Percentiles rank a stretch among this genome's conserved stretches.
Evolutionary conservation across 2,888 invertebrate species (phyloP).

Genomic region (Tipula confusa): DNA sequence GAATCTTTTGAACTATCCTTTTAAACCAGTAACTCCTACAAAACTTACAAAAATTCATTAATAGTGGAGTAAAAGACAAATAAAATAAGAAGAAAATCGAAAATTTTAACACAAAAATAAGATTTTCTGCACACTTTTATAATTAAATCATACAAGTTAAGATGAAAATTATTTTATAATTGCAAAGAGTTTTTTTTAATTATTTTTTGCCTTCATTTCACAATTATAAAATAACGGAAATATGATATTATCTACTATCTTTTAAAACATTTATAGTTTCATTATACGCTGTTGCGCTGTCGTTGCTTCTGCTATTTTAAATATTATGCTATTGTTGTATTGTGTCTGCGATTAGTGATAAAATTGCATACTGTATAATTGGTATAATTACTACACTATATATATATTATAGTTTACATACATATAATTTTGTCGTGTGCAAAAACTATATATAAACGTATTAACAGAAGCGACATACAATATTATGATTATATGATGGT

Average conservation of each 20-base stretch:
- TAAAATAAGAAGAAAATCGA: no score
- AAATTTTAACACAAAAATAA: no score
- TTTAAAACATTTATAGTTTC: not conserved
- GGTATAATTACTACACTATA: conserved; percentile 5
- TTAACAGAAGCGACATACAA: not conserved
- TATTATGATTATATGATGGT: not conserved
- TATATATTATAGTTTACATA: not conserved
- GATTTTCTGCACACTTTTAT: no score
- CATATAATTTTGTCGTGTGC: not conserved
- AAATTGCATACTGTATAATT: not conserved
- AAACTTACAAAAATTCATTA: no score
- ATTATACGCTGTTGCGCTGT: not conserved
- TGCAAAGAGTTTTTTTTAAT: not conserved
- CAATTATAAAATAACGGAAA: not conserved
- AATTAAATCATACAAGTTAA: not conserved
- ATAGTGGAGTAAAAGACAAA: no score
- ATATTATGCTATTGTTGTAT: not conserved
- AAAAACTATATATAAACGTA: not conserved
- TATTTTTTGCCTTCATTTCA: not conserved
- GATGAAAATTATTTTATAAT: not conserved
- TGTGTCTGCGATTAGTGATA: not conserved
- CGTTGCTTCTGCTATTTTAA: not conserved
- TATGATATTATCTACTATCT: conserved; percentile 7
- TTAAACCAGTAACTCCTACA: no score
- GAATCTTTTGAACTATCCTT: no score